phyloP scores from a whole-genome alignment of 2,888 invertebrate genomes.

The Julus scandinavius region DNA sequence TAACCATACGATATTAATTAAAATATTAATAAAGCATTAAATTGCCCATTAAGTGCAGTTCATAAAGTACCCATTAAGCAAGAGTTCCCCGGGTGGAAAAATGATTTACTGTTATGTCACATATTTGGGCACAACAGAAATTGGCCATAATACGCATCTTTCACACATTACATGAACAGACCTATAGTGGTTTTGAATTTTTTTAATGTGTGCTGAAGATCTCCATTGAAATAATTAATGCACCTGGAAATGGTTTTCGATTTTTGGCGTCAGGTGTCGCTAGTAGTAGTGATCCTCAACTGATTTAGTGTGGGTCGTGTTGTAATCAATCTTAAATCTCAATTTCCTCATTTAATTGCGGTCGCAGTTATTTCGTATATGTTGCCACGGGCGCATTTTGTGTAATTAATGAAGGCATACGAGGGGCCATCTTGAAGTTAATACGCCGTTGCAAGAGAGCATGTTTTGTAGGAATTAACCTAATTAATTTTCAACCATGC shows the following conservation, averaged over 20 bases:
- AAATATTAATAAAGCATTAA: too few species aligned
- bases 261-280: neutral
- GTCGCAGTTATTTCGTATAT: neutral
- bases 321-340: slow-evolving; percentile 1
- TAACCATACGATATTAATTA: too few species aligned
- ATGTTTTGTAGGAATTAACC: slow-evolving; percentile 2
- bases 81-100: too few species aligned
- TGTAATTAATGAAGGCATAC: slow-evolving; percentile 10
- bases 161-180: too few species aligned
- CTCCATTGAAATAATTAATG: too few species aligned
- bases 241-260: neutral
- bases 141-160: too few species aligned
- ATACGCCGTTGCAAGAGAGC: neutral
- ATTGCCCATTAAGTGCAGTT: too few species aligned
- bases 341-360: neutral
- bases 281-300: neutral
- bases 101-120: too few species aligned
- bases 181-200: too few species aligned
- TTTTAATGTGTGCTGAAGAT: too few species aligned
- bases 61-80: too few species aligned
- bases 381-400: neutral
- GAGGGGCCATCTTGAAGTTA: neutral
- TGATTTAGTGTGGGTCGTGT: neutral
- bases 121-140: too few species aligned
- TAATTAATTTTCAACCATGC: neutral